Percentiles rank a stretch among this genome's conserved stretches.
Conservation (phyloP, 2,888 invertebrate genomes). For the Gari tellinella region DNA sequence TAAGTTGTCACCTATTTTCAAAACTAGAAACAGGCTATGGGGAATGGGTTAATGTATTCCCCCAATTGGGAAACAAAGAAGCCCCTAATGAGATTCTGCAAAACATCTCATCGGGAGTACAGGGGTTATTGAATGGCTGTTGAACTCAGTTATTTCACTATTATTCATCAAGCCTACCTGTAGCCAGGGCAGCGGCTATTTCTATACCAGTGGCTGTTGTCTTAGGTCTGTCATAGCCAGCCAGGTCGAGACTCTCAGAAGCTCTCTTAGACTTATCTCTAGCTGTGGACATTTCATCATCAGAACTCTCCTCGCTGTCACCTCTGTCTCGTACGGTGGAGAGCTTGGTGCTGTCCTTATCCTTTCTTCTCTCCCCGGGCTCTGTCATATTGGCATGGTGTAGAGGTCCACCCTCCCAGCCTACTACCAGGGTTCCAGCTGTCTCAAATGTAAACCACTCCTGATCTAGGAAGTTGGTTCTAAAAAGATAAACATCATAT, state of each 20-base stretch:
- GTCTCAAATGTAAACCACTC: constrained; percentile 84
- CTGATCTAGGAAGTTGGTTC: constrained; percentile 81
- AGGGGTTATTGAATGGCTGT: too few species aligned
- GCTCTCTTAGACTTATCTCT: constrained; percentile 8
- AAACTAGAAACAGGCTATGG: too few species aligned
- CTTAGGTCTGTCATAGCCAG: constrained; percentile 65
- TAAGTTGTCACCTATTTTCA: too few species aligned
- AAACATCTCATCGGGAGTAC: too few species aligned
- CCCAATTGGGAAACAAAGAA: too few species aligned
- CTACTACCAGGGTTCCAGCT: constrained; percentile 81
- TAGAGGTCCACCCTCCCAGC: constrained; percentile 79
- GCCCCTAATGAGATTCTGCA: too few species aligned
- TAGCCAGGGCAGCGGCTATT: constrained; percentile 82
- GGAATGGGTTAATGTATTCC: too few species aligned
- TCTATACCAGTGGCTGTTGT: constrained; percentile 78
- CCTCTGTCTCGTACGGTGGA: constrained; percentile 22
- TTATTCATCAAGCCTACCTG: constrained; percentile 62
- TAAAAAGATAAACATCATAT: constrained; percentile 47
- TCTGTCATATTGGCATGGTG: constrained; percentile 50
- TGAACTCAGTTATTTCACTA: too few species aligned
- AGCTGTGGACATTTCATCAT: constrained; percentile 40
- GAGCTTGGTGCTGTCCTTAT: constrained; percentile 29
- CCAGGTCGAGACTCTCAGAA: constrained; percentile 62
- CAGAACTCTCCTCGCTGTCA: constrained; percentile 51
- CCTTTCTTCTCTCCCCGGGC: constrained; percentile 27